phyloP scores from a whole-genome alignment of 2,113 vertebrate genomes.

The Tylochromis polylepis region DNA sequence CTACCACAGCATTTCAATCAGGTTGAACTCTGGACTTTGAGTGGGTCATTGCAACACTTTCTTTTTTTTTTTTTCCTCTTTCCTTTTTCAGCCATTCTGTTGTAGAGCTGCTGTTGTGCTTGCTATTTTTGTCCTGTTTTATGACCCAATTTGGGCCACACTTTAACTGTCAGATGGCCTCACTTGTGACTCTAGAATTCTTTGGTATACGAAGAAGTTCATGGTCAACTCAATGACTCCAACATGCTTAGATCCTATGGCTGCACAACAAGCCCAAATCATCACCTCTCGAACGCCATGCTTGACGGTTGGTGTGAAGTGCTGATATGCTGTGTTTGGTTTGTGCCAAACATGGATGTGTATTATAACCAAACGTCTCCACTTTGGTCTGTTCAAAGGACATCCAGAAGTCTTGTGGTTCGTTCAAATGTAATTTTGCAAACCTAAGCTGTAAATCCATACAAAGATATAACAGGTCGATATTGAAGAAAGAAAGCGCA shows the following conservation, averaged over 20 bases:
- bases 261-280: not conserved
- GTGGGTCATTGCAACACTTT: not conserved
- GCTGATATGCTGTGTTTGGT: not conserved
- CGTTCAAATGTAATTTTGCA: rapidly evolving
- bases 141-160: not conserved
- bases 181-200: not conserved
- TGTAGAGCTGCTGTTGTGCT: not conserved
- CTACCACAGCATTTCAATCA: not conserved
- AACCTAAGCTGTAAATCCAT: not conserved
- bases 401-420: not conserved
- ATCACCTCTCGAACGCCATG: not conserved
- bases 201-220: not conserved
- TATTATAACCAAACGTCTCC: not conserved
- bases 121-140: not conserved
- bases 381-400: not conserved
- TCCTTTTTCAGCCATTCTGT: not conserved
- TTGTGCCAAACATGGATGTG: rapidly evolving
- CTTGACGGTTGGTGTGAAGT: rapidly evolving
- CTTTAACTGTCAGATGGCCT: not conserved
- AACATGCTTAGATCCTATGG: not conserved
- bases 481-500: not conserved
- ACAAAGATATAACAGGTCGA: not conserved
- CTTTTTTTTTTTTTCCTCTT: no score
- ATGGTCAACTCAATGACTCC: not conserved
- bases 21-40: not conserved